phyloP scores from a whole-genome alignment of 2,888 invertebrate genomes.

The Nasonovia ribisnigri region DNA sequence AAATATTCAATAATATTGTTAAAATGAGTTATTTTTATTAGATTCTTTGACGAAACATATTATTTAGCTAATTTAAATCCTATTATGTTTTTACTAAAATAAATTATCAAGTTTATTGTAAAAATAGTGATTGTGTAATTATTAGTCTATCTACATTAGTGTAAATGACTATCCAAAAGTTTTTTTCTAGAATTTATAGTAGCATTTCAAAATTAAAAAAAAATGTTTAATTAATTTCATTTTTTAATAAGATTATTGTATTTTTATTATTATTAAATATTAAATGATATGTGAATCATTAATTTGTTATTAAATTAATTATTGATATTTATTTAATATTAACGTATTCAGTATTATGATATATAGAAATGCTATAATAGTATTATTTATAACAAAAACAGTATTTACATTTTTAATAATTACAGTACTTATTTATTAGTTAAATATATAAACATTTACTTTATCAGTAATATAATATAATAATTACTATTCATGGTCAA shows the following conservation, averaged over 20 bases:
- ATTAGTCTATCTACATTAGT: slow-evolving; percentile 15
- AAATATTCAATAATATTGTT: slow-evolving; percentile 56
- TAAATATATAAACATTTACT: not conserved
- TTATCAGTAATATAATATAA: not conserved
- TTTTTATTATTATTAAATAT: slow-evolving; percentile 29
- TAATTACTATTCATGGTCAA: not conserved
- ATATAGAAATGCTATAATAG: not conserved
- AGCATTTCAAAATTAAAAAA: not conserved
- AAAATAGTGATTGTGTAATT: slow-evolving; percentile 28
- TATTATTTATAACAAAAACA: slow-evolving; percentile 49
- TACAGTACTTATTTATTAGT: slow-evolving; percentile 38
- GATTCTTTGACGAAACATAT: slow-evolving; percentile 29
- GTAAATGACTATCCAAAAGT: slow-evolving; percentile 11
- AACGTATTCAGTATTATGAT: slow-evolving; percentile 33
- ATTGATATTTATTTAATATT: not conserved
- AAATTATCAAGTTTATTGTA: slow-evolving; percentile 32
- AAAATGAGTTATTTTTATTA: slow-evolving; percentile 42
- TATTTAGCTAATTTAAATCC: slow-evolving; percentile 49
- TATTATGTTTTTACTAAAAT: slow-evolving; percentile 44
- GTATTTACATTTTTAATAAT: slow-evolving; percentile 46
- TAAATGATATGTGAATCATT: not conserved
- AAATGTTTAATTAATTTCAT: not conserved
- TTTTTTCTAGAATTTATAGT: not conserved
- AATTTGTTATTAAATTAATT: slow-evolving; percentile 6
- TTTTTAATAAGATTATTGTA: slow-evolving; percentile 32